Conservation (phyloP, 2,113 vertebrate genomes). For the Riparia riparia region DNA sequence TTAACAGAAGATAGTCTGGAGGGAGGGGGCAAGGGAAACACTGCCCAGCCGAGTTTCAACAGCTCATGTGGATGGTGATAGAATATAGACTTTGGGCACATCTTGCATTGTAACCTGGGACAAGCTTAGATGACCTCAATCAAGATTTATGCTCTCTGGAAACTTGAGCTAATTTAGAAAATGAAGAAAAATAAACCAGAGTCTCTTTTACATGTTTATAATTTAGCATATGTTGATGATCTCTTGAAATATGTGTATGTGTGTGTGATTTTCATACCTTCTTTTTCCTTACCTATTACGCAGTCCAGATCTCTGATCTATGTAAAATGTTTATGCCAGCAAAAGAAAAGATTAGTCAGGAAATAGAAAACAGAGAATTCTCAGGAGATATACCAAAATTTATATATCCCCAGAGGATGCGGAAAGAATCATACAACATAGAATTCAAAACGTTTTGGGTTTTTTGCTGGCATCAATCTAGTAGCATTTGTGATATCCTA, state of each 20-base stretch:
- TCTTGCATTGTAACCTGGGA: too few relatives aligned
- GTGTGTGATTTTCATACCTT: not conserved
- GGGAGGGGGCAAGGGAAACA: too few relatives aligned
- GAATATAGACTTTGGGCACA: too few relatives aligned
- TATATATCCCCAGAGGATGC: not conserved
- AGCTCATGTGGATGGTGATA: too few relatives aligned
- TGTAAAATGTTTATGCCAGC: not conserved
- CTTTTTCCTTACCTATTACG: not conserved
- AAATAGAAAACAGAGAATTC: not conserved
- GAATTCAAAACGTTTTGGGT: not conserved
- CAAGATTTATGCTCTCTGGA: not conserved
- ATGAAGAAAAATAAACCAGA: not conserved
- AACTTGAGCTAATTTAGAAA: not conserved
- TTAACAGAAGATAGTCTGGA: too few relatives aligned
- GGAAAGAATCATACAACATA: not conserved
- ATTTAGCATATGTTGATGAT: not conserved
- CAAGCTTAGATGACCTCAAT: not conserved
- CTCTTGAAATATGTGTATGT: not conserved
- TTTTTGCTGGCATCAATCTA: not conserved
- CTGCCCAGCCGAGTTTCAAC: too few relatives aligned
- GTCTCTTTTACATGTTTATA: not conserved
- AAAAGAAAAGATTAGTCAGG: not conserved
- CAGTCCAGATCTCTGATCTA: not conserved
- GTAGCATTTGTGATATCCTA: not conserved
- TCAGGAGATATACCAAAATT: not conserved